phyloP scores from a whole-genome alignment of 2,113 vertebrate genomes.

The Phaethon lepturus region DNA sequence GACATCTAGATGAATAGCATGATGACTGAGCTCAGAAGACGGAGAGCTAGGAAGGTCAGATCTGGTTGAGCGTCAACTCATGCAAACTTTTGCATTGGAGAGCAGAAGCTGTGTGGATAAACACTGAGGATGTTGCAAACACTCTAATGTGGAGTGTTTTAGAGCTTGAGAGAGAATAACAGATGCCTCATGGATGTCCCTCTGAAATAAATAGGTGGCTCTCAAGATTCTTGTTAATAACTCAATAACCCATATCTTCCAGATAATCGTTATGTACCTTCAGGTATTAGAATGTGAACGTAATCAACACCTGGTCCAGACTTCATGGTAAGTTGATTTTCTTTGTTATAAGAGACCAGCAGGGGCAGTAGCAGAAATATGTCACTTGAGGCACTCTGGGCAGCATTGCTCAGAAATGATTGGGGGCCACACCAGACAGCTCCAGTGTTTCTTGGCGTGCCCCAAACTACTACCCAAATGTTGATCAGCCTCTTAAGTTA shows the following conservation, averaged over 20 bases:
- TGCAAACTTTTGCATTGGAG: background rate
- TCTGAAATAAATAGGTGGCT: constrained; percentile 42
- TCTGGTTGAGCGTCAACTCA: background rate
- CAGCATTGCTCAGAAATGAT: constrained; percentile 60
- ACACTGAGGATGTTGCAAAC: background rate
- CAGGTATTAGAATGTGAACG: constrained; percentile 91
- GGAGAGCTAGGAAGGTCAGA: background rate
- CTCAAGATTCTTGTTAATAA: constrained; percentile 74
- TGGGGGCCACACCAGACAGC: constrained; percentile 46
- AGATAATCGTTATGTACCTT: constrained; percentile 93
- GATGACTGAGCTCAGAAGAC: background rate
- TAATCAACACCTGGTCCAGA: constrained; percentile 89
- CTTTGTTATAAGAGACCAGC: constrained; percentile 74
- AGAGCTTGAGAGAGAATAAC: background rate
- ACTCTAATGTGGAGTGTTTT: background rate
- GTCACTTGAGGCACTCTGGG: constrained; percentile 74
- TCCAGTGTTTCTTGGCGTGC: constrained; percentile 61
- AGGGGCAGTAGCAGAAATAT: constrained; percentile 79
- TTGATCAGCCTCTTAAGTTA: constrained; percentile 65
- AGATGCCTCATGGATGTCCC: constrained; percentile 62
- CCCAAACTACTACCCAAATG: constrained; percentile 62
- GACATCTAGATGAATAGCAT: background rate
- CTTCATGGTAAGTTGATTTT: constrained; percentile 87
- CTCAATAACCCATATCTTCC: constrained; percentile 80
- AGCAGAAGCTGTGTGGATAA: background rate